Percentiles rank a stretch among this genome's conserved stretches.
Evolutionary conservation across 2,113 vertebrate genomes (phyloP).

Genomic region (Apteryx mantelli): DNA sequence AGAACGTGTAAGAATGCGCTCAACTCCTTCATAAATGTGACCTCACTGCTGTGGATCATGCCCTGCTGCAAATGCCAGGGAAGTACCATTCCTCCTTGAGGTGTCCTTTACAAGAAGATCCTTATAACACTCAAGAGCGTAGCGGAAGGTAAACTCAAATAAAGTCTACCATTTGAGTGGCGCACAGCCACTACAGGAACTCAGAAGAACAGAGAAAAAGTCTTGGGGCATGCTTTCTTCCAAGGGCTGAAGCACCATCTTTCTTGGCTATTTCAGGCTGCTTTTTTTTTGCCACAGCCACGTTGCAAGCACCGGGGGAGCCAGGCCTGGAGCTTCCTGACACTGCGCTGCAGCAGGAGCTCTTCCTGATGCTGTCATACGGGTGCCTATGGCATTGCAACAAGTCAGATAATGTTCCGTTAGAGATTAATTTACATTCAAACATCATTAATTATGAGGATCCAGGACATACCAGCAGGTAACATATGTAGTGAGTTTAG

Average conservation of each 20-base stretch:
- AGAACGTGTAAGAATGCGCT: accelerated
- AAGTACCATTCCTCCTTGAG: too few relatives aligned
- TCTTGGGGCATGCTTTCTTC: accelerated
- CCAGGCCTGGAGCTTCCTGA: background rate
- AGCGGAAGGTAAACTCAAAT: background rate
- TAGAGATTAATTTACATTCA: background rate
- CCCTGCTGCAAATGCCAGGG: accelerated
- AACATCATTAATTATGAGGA: background rate
- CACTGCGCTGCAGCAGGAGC: background rate
- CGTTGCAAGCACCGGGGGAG: background rate
- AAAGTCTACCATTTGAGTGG: background rate
- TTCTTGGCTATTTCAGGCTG: background rate
- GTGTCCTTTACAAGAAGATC: background rate
- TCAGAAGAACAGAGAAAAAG: accelerated
- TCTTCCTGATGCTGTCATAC: accelerated
- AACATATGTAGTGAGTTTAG: background rate
- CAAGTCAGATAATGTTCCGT: background rate
- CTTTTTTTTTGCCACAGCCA: background rate
- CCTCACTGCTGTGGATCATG: background rate
- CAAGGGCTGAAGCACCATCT: background rate
- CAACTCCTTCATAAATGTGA: accelerated
- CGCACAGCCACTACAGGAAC: background rate
- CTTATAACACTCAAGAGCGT: too few relatives aligned
- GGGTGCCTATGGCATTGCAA: background rate
- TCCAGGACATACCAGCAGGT: background rate